Base-by-base conservation (phyloP, 2,113 vertebrate species). In the Pleuronectes platessa region DNA sequence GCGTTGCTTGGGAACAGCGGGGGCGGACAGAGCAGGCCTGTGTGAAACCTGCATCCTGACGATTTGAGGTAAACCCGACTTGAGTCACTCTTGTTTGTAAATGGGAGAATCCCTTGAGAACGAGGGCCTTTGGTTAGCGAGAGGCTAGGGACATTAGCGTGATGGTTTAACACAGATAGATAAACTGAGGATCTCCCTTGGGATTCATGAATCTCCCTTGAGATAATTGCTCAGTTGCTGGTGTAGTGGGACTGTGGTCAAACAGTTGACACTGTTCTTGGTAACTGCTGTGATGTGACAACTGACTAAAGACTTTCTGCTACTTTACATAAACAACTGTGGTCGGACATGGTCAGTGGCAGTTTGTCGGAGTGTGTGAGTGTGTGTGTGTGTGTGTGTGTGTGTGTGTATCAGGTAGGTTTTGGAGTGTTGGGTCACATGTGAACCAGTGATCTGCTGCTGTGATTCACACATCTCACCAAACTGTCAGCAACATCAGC, bases 261-360 rank as follows among this genome's bases (percentile, higher is more conserved):
- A 76, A 76, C 66, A 27, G 71, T 76, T 79, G 15, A 68, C 54
- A 35, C 42, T 64, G 17, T 61, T 71, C 47, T 55, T 59, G 31
- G 47, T 63, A 31, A 7, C 10, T 80, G 31, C 35, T 35, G 17
- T 35, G 21, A 78, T n/a, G 55, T 84, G 74, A 78, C 65, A 72
- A 27, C 61, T 61, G 75, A 74, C 42, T 60, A 35, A 58, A 56
- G 72, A 74, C 35, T 63, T 76, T 71, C 26, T 73, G 61, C 59
- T 23, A n/a, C 13, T 68, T 63, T 67, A 27, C 7, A 58, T 23
- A 18, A 72, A 54, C 51, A 66, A 24, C 0, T 27, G 31, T 53
- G 71, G 58, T 55, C 74, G 15, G 23, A 54, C 18, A 70, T 54
- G 76, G 79, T 66, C 61, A 74, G 49, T 58, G 61, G 42, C 18